Base-by-base conservation (phyloP, 2,888 invertebrate genomes). In the Listrodromus nycthemerus region DNA sequence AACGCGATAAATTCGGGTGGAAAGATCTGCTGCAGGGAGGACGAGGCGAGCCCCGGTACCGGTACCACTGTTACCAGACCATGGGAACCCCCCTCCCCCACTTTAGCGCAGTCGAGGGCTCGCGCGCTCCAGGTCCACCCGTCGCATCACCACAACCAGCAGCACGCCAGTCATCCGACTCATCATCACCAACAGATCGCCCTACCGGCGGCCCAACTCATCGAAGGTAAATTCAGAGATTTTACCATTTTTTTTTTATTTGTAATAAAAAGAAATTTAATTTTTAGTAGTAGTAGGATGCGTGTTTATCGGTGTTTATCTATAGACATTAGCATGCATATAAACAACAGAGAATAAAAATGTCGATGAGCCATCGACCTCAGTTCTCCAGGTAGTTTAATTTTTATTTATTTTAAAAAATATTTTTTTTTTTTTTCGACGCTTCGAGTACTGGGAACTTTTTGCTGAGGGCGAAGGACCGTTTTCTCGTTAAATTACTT, bases 21-120 rank as follows among this genome's bases (percentile, higher is more conserved):
- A 65, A 92, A 92, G 83, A 90, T 91, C 52, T 92, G 91, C 84
- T 92, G 92, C 58, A 90, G 89, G 84, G 91, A 92, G 52, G 92
- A 92, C 61, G 92, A 92, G 37, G 63, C 77, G 5, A 82, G 77
- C 70, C 84, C 82, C 0, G 85, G 85, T 1, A 84, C 84, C 3
- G 90, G 89, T 65, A 88, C 88, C 19, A 91, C 89, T 1, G 91
- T 92, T n/a, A 86, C 91, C 16, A 87, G 92, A 80, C 92, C 92
- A 77, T 92, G 92, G 92, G 92, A 92, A 84, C 92, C 92, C 76
- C 92, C 92, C 70, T 92, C 92, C 33, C 92, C 92, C 41, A 92
- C 91, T 75, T 89, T 90, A 85, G 89, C 84, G 19, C 89, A 90
- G 81, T 86, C 90, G n/a, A 89, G 92, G 73, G 88, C 92, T 19